Evolutionary conservation across 2,113 vertebrate genomes (phyloP), one percentile per base, ranked within the genome.

Genomic region (Bubo blakistoni): DNA sequence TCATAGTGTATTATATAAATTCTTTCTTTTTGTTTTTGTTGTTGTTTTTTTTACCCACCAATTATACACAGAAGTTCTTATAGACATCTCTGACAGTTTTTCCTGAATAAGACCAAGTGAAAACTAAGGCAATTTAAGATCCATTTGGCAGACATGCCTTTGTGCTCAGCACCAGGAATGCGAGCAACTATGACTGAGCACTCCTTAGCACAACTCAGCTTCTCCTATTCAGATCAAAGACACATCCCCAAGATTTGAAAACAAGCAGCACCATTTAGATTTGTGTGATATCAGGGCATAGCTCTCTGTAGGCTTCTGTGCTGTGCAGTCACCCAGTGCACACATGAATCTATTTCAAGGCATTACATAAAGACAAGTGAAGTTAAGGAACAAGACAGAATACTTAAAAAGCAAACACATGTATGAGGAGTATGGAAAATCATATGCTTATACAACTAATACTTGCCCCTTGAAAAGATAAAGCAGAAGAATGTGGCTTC

Each of bases 401-500:
- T 81, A 67, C 59, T 91, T 91, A n/a, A 93, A 96, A 96, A 93
- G 46, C 49, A 93, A 96, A 88, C 34, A 57, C 15, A 52, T 59
- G n/a, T 36, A 89, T 32, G 51, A 83, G 52, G 42, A 86, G 36
- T 54, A 85, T 46, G 76, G 78, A 89, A 62, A 93, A 88, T 58
- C 46, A 81, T 47, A 93, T 62, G 62, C 84, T 95, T 91, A 91
- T 51, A 82, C 55, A 88, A 66, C 80, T 83, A 66, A 82, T 66
- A 67, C 51, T 79, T 58, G 62, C 71, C 46, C n/a, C 67, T 88
- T 83, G 49, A 76, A 93, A 96, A 94, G 25, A 65, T 3, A 95
- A 95, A 97, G 81, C 44, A 84, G 92, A 96, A 88, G 44, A 89
- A 94, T 34, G 81, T 69, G 76, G 83, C 74, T 95, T 94, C 91